Evolutionary conservation across 2,113 vertebrate genomes (phyloP), one percentile per base, ranked within the genome.

Genomic region (Tenebrosternarchus preto): DNA sequence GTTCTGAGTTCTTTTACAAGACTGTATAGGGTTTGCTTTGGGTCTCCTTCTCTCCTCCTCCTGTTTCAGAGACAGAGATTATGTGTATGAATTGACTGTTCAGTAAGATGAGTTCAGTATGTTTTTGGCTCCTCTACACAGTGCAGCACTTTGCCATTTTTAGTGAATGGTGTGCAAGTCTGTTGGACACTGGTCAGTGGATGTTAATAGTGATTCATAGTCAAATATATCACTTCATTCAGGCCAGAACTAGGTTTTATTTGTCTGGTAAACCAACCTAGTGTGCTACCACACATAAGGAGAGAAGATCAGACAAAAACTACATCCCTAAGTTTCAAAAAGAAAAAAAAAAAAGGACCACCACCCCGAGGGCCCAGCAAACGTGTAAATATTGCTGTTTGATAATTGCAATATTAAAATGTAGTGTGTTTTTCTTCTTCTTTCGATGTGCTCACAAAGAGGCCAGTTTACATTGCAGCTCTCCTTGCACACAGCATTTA

Each of bases 361-460:
- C 2, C 15, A 9, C 7, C 43, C 12, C 43, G 15, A 50, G 11
- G 15, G 12, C 43, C 12, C 43, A 29, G 11, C 27, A 22, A 7
- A 80, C n/a, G 29, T 85, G 83, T 85, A 79, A 78, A 76, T 85
- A 73, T 67, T 57, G 68, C 43, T 79, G 66, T 82, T 73, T 27
- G 69, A 50, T 75, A 72, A 36, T 73, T 72, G 66, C 59, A 66
- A 20, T 77, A 72, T 82, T 57, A 46, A 81, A 63, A 56, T 60
- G 79, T 84, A 73, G 57, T 57, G 67, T 81, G 69, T 46, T 78
- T 76, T 75, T 63, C 39, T 72, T 61, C 73, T 77, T 69, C 71
- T 75, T 33, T 56, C 22, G 61, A 33, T 70, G 70, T 43, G 78
- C 27, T 53, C 70, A 12, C 57, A 12, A 78, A 78, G 33, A 59